Evolutionary conservation across 2,888 invertebrate genomes (phyloP), one percentile per base, ranked within the genome.

Genomic region (Amphimallon solstitiale): DNA sequence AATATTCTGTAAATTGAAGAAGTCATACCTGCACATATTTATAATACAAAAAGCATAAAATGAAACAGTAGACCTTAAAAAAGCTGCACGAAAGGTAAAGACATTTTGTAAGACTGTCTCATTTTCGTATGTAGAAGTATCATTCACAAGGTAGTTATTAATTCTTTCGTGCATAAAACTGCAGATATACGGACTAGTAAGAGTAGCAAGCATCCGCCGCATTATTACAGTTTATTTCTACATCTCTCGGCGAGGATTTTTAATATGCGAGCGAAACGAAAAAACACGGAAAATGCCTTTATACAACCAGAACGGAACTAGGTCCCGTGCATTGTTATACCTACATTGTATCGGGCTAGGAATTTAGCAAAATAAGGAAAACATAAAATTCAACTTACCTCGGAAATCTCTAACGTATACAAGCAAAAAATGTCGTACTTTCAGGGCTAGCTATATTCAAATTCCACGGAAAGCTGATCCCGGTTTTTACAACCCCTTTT

Each of bases 401-500:
- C 56, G 56, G 45, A 59, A 59, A 59, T 59, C 56, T 43, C 56
- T 43, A 59, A 59, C 56, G 56, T 59, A 68, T 66, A 67, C 65
- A 69, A 68, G 69, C 65, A 68, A 70, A 71, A 71, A 71, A 71
- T 56, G 63, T 51, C 64, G 70, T 71, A 66, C 70, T 65, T 70
- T 68, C 67, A 62, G 54, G 63, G 66, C 62, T 64, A 65, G 70
- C 66, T 66, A 66, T 70, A 72, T 71, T 72, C 68, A 70, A 70
- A 70, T 70, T 70, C 72, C 68, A 69, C 63, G 61, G 71, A 67
- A 68, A 68, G 65, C 70, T 54, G 69, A 67, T 66, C 68, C 68
- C 63, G 65, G 68, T 71, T 71, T 72, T 72, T 69, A 68, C 68
- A 68, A 59, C 66, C 68, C 52, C 67, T 69, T 70, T 72, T 70